Evolutionary conservation across 1,140 invertebrate species (phyloP), one percentile per base, ranked within the genome.

Genomic region (Lordiphosa mommai): DNA sequence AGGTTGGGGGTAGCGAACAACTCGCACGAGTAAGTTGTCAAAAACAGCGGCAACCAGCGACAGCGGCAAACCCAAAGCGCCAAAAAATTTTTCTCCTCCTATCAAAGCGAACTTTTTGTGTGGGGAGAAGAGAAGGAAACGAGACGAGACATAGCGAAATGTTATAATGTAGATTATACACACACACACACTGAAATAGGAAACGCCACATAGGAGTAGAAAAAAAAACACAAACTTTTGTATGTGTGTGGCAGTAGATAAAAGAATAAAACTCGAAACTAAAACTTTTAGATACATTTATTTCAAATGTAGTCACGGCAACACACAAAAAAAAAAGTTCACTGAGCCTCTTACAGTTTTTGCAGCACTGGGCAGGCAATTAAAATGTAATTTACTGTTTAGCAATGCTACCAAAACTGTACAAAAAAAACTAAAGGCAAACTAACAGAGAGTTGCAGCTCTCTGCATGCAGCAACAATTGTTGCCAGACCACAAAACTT

Each of bases 201-300:
- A 63, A 63, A 53, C 20, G 48, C 48, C 49, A 41, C 40, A 20
- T n/a, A 32, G 27, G 41, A 34, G 3, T n/a, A 17, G 23, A 59
- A 40, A n/a, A 36, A 44, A 34, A 38, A 40, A 37, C 33, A 37
- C 34, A 10, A 12, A 49, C 29, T 20, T 12, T 48, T 13, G 51
- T 29, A 36, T 23, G 30, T 40, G 51, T 12, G 13, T 53, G 51
- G 30, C 48, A 63, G 52, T 46, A 65, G 74, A 80, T 74, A 72
- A 66, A 80, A 66, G 66, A 51, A 66, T 56, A 58, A 70, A 79
- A 79, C 60, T 73, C 56, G 9, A 38, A 61, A 57, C 74, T 38
- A 80, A 61, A 79, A 72, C 67, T 80, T 73, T 27, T 80, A 41
- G 74, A 80, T 73, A 80, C 74, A 79, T 80, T 73, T 79, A 80